Evolutionary conservation across 2,797 vertebrate genomes (phyloP).

Genomic region (Tragopan temminckii): DNA sequence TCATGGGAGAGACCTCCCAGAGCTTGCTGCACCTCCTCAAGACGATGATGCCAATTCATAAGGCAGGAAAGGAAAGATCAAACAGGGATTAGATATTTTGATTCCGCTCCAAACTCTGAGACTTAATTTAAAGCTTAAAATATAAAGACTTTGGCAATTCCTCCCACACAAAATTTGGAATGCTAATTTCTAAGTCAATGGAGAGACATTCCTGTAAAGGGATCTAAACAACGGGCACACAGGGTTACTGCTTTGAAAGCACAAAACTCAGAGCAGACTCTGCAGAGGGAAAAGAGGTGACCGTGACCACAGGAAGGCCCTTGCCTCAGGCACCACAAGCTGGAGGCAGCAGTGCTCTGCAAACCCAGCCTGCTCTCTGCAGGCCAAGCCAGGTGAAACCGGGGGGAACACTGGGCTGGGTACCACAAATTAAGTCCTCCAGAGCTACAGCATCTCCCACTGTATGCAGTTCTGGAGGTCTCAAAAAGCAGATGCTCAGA

Average conservation of each 20-base stretch:
- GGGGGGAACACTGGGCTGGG: neutral
- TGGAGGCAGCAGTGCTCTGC: neutral
- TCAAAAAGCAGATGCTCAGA: constrained; percentile 8
- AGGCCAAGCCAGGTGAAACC: neutral
- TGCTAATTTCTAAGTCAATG: constrained; percentile 53
- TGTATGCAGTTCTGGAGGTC: neutral
- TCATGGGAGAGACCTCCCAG: neutral
- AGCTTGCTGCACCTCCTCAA: neutral
- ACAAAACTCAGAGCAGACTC: neutral
- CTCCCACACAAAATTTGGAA: constrained; percentile 54
- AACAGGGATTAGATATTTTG: constrained; percentile 30
- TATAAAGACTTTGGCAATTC: constrained; percentile 47
- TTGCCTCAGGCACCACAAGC: neutral
- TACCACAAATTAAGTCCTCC: neutral
- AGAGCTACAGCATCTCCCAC: neutral
- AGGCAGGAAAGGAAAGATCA: constrained; percentile 15
- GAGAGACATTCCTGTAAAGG: constrained; percentile 17
- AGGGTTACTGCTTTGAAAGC: neutral
- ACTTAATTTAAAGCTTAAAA: constrained; percentile 31
- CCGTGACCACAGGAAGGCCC: neutral
- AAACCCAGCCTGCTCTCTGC: neutral
- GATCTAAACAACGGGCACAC: neutral
- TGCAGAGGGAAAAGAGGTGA: neutral
- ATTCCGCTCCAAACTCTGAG: constrained; percentile 37
- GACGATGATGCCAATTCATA: constrained; percentile 32